Evolutionary conservation across 2,888 invertebrate species (phyloP).

Genomic region (Drosophila tripunctata): DNA sequence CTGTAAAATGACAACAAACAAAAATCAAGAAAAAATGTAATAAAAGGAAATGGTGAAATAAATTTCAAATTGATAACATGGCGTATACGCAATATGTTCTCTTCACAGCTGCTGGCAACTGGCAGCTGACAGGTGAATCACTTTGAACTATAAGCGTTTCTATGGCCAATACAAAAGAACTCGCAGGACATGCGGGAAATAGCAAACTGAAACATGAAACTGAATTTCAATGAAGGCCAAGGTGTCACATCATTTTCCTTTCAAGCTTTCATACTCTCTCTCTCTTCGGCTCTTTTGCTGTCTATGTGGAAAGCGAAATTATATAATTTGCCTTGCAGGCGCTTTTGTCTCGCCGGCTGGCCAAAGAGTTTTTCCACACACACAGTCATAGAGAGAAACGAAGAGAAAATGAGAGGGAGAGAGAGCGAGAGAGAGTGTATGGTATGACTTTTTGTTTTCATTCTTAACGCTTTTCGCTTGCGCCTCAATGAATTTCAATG

Average conservation of each 20-base stretch:
- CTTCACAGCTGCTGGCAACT: conserved; percentile 9
- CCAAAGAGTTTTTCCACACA: conserved; percentile 59
- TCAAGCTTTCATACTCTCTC: neutral
- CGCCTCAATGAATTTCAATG: conserved; percentile 78
- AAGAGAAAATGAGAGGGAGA: too few species aligned
- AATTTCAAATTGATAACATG: conserved; percentile 39
- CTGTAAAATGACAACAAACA: conserved; percentile 86
- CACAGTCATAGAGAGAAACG: too few species aligned
- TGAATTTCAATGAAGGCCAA: conserved; percentile 58
- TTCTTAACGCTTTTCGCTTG: conserved; percentile 51
- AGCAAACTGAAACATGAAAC: conserved; percentile 41
- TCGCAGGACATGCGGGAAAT: conserved; percentile 39
- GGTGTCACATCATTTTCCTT: neutral
- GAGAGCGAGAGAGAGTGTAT: too few species aligned
- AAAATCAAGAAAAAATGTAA: neutral
- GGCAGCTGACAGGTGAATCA: conserved; percentile 33
- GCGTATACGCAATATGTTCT: conserved; percentile 21
- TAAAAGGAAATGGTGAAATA: conserved; percentile 5
- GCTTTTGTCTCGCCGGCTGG: conserved; percentile 47
- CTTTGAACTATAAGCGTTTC: conserved; percentile 32
- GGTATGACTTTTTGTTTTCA: conserved; percentile 46
- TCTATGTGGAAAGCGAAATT: conserved; percentile 67
- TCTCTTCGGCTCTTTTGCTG: neutral
- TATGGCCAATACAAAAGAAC: conserved; percentile 31
- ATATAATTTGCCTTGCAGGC: conserved; percentile 62